Base-by-base conservation (phyloP, 2,888 invertebrate genomes). In the Kuschelorhynchus macadamiae region DNA sequence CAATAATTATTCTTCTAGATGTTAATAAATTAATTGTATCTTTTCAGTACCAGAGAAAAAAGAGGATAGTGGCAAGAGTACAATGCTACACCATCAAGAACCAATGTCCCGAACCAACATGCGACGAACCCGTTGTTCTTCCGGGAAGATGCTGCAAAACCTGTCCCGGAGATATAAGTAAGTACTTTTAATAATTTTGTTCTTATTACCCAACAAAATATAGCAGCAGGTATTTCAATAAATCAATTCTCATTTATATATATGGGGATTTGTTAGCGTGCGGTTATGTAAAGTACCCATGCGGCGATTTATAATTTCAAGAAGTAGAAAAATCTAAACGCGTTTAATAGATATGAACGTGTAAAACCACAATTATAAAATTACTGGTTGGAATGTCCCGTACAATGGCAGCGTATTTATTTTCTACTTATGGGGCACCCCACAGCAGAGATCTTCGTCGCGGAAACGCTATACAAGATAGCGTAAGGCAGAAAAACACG, bases 81-180 rank as follows among this genome's bases (percentile, higher is more conserved):
- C 91, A 93, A 76, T 97, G 97, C 83, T 89, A 92, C 74, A 96
- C 95, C 82, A 94, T 97, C 73, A 96, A 95, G 85, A 92, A 92
- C 80, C 94, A 96, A 80, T 97, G 97, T 80, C 96, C 96, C 5
- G 92, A 93, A 77, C 91, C 93, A 14, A 89, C 89, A 14, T 97
- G 97, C 83, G 92, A 92, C 71, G 92, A 95, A 75, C 96, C 96
- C 0, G 91, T 94, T 39, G 86, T 94, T 64, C 85, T 92, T 72
- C 92, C 94, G 16, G 95, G 94, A 72, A 88, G 92, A 77, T 97
- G 97, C 85, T 97, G 97, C 86, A 97, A 96, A 86, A 90, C 92
- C 3, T 97, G 97, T 81, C 94, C 94, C 5, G 94, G 92, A 72
- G 92, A 94, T 63, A 65, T 74, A 41, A 80, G 83, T 83, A 78